Evolutionary conservation across 2,888 invertebrate genomes (phyloP).

Genomic region (Drosophila maculinotata): DNA sequence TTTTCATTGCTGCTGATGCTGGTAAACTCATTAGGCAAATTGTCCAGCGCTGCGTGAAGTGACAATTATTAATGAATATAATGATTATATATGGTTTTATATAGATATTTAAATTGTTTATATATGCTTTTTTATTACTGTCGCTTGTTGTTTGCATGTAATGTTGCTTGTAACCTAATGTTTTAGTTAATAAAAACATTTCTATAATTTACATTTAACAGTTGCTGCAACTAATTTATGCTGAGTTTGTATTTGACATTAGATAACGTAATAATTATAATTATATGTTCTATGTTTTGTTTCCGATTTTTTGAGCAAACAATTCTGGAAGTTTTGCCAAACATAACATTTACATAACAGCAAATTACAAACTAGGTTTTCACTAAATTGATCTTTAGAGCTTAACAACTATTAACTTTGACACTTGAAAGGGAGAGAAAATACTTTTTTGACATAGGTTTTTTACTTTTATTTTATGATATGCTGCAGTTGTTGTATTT

Average conservation of each 20-base stretch:
- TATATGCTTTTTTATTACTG: slow-evolving; percentile 52
- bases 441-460: slow-evolving; percentile 43
- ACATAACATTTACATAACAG: slow-evolving; percentile 41
- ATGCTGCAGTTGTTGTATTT: slow-evolving; percentile 46
- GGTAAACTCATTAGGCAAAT: slow-evolving; percentile 71
- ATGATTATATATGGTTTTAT: slow-evolving; percentile 32
- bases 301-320: slow-evolving; percentile 44
- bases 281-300: slow-evolving; percentile 8
- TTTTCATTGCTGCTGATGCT: slow-evolving; percentile 16
- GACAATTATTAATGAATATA: slow-evolving; percentile 41
- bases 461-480: slow-evolving; percentile 36
- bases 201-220: slow-evolving; percentile 32
- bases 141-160: slow-evolving; percentile 34
- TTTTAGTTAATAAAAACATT: slow-evolving; percentile 32
- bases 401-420: slow-evolving; percentile 43
- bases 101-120: slow-evolving; percentile 28
- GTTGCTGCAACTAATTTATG: slow-evolving; percentile 39
- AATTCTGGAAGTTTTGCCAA: slow-evolving; percentile 49
- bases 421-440: slow-evolving; percentile 49
- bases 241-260: slow-evolving; percentile 16
- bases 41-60: slow-evolving; percentile 48
- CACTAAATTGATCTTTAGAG: slow-evolving; percentile 41
- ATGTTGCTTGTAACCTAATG: slow-evolving; percentile 52
- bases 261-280: slow-evolving; percentile 26
- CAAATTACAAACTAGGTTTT: slow-evolving; percentile 57